Conservation (phyloP, 1,140 invertebrate species). For the Drosophila dunni region DNA sequence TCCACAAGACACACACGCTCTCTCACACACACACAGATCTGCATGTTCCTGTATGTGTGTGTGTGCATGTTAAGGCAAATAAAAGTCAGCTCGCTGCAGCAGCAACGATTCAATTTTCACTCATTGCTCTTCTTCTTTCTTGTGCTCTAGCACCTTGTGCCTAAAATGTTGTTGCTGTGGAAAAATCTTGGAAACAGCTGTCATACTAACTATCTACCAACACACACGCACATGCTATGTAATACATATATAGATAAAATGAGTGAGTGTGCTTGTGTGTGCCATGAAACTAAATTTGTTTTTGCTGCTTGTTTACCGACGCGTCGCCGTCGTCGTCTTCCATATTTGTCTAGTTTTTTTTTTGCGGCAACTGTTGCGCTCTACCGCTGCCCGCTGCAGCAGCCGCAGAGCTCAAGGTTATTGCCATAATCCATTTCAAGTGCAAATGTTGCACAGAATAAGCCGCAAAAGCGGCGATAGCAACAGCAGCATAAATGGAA, state of each 20-base stretch:
- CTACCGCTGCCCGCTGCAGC: constrained; percentile 48
- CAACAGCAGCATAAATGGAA: constrained; percentile 50
- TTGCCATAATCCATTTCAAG: constrained; percentile 83
- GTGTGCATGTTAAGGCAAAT: neutral
- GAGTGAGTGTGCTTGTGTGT: constrained; percentile 17
- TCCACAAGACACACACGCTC: neutral
- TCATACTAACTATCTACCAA: constrained; percentile 12
- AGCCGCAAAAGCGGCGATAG: constrained; percentile 44
- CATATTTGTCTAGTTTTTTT: constrained; percentile 72
- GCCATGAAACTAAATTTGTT: constrained; percentile 68
- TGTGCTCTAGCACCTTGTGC: constrained; percentile 47
- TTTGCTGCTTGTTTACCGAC: constrained; percentile 49
- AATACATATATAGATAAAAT: neutral
- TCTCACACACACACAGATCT: neutral
- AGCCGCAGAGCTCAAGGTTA: constrained; percentile 76
- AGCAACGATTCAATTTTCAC: constrained; percentile 46
- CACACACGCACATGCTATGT: constrained; percentile 3
- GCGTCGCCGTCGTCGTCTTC: constrained; percentile 51
- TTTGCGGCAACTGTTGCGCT: constrained; percentile 71
- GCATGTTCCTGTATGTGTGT: neutral
- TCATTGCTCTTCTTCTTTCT: constrained; percentile 13
- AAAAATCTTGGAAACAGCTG: constrained; percentile 57
- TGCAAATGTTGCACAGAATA: constrained; percentile 76
- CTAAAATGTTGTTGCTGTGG: constrained; percentile 46
- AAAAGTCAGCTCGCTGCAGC: constrained; percentile 8